phyloP scores from a whole-genome alignment of 2,113 vertebrate species.

The Engraulis encrasicolus region DNA sequence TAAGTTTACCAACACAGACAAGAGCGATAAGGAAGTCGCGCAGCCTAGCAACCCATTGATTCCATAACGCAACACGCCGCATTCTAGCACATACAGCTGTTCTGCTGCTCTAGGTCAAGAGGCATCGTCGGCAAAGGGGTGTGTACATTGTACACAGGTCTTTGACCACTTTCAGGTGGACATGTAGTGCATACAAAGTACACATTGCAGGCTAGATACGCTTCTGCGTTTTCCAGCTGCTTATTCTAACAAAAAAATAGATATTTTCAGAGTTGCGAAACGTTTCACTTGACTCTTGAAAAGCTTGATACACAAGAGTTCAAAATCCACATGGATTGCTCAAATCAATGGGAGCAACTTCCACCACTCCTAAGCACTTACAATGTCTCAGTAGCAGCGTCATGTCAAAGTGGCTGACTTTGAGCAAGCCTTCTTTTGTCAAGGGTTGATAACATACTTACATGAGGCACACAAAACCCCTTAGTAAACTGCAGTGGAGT shows the following conservation, averaged over 20 bases:
- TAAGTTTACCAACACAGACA: not conserved
- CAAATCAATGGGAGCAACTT: not conserved
- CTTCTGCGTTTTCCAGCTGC: no score
- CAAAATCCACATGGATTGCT: not conserved
- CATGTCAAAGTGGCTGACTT: no score
- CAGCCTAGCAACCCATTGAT: slow-evolving; percentile 13
- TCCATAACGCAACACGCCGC: not conserved
- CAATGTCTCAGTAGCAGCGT: no score
- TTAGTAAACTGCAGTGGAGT: no score
- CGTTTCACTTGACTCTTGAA: not conserved
- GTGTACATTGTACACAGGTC: not conserved
- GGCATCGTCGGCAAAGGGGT: not conserved
- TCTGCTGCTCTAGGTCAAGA: not conserved
- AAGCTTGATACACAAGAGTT: not conserved
- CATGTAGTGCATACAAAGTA: not conserved
- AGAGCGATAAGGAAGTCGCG: not conserved
- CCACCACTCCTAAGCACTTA: not conserved
- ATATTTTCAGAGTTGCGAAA: not conserved
- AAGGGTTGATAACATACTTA: no score
- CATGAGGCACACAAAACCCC: no score
- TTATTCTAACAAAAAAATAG: not conserved
- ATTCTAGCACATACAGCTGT: slow-evolving; percentile 15
- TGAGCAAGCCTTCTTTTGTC: no score
- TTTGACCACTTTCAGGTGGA: not conserved
- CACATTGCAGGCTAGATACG: no score